Evolutionary conservation across 2,113 vertebrate species (phyloP).

Genomic region (Sebastes fasciatus): DNA sequence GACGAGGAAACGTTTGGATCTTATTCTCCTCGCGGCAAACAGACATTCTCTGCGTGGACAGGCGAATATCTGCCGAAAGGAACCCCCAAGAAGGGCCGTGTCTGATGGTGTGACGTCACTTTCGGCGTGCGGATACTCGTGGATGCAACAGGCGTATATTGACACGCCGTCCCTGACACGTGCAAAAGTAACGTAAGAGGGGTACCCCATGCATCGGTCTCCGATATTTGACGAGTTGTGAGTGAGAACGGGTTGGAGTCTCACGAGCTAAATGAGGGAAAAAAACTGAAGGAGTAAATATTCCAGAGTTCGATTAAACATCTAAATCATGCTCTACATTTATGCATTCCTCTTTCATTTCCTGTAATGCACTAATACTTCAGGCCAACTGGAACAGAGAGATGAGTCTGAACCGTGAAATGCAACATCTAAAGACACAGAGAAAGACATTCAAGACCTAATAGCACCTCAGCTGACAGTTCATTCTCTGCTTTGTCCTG

Average conservation of each 20-base stretch:
- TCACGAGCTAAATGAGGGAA: neutral
- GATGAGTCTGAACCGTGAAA: neutral
- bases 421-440: conserved; percentile 28
- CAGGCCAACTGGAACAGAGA: neutral
- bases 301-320: neutral
- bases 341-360: neutral
- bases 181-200: too few species aligned
- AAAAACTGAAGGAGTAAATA: neutral
- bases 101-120: too few species aligned
- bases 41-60: too few species aligned
- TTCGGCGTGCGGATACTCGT: too few species aligned
- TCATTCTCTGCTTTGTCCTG: conserved; percentile 48
- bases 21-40: too few species aligned
- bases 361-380: neutral
- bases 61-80: too few species aligned
- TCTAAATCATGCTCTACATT: neutral
- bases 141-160: too few species aligned
- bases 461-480: conserved; percentile 51
- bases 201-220: too few species aligned
- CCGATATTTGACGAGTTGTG: too few species aligned
- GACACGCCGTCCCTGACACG: too few species aligned
- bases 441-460: conserved; percentile 33
- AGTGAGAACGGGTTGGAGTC: neutral
- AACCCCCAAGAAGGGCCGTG: too few species aligned
- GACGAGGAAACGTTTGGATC: too few species aligned